phyloP scores from a whole-genome alignment of 2,797 vertebrate genomes.

The Eulemur mongoz region DNA sequence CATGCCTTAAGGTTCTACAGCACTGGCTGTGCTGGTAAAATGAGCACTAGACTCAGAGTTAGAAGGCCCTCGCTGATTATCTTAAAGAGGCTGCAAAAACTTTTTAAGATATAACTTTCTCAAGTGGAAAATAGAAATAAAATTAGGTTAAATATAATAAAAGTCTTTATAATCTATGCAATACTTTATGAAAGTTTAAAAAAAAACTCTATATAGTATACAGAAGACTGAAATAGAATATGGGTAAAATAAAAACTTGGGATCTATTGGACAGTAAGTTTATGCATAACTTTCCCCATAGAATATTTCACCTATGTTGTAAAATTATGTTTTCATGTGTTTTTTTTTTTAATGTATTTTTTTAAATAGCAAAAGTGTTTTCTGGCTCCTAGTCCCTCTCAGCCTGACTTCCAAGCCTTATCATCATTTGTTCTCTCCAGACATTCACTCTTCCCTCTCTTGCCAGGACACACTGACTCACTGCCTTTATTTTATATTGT shows the following conservation, averaged over 20 bases:
- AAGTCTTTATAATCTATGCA: neutral
- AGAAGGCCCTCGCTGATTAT: neutral
- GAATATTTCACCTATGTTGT: neutral
- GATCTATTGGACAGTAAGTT: neutral
- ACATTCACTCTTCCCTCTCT: neutral
- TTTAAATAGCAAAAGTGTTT: neutral
- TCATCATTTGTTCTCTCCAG: neutral
- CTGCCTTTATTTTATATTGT: neutral
- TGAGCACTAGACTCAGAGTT: neutral
- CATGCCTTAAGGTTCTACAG: neutral
- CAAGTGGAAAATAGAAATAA: neutral
- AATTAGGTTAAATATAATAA: neutral
- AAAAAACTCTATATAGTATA: neutral
- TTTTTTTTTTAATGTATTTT: neutral
- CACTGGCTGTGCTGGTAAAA: neutral
- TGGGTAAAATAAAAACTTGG: neutral
- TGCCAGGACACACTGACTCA: neutral
- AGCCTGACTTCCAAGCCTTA: neutral
- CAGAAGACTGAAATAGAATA: neutral
- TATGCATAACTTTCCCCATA: neutral
- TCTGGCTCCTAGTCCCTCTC: neutral
- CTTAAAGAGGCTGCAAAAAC: neutral
- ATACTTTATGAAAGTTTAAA: neutral
- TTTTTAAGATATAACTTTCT: neutral
- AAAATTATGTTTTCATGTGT: neutral